Percentiles rank a stretch among this genome's conserved stretches.
phyloP scores from a whole-genome alignment of 2,888 invertebrate species.

The Epicampocera succincta region DNA sequence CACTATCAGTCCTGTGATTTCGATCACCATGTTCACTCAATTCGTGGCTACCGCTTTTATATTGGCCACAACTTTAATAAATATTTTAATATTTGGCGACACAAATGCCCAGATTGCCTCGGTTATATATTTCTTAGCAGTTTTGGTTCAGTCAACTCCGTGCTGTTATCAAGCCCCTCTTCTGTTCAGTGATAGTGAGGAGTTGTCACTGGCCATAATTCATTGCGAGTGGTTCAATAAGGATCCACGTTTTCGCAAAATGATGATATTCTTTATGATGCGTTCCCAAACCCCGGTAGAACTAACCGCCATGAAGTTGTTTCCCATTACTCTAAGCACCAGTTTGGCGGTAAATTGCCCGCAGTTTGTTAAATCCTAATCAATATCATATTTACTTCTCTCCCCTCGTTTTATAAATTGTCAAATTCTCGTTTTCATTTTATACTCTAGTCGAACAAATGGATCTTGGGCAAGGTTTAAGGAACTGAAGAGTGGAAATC shows the following conservation, averaged over 20 bases:
- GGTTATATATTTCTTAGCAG: slow-evolving; percentile 63
- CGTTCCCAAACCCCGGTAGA: slow-evolving; percentile 55
- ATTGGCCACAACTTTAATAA: slow-evolving; percentile 69
- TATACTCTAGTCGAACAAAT: slow-evolving; percentile 57
- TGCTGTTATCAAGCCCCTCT: slow-evolving; percentile 69
- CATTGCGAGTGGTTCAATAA: slow-evolving; percentile 68
- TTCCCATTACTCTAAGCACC: slow-evolving; percentile 70
- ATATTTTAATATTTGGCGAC: slow-evolving; percentile 69
- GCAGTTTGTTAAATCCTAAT: no score
- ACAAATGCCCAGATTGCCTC: slow-evolving; percentile 66
- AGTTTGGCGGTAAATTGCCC: slow-evolving; percentile 68
- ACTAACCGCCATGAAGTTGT: slow-evolving; percentile 67
- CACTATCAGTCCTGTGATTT: slow-evolving; percentile 70
- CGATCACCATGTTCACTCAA: slow-evolving; percentile 70
- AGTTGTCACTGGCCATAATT: slow-evolving; percentile 65
- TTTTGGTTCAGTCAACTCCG: slow-evolving; percentile 65
- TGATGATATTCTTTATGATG: slow-evolving; percentile 69
- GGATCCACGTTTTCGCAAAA: slow-evolving; percentile 62
- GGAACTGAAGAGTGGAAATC: neutral
- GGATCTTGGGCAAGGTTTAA: slow-evolving; percentile 41
- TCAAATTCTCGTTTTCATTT: slow-evolving; percentile 62
- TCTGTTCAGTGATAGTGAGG: slow-evolving; percentile 62
- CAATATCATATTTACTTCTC: neutral
- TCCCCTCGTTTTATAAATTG: slow-evolving; percentile 46
- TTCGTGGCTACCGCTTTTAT: slow-evolving; percentile 67